phyloP scores from a whole-genome alignment of 2,797 vertebrate genomes.

The Oreochromis mossambicus region DNA sequence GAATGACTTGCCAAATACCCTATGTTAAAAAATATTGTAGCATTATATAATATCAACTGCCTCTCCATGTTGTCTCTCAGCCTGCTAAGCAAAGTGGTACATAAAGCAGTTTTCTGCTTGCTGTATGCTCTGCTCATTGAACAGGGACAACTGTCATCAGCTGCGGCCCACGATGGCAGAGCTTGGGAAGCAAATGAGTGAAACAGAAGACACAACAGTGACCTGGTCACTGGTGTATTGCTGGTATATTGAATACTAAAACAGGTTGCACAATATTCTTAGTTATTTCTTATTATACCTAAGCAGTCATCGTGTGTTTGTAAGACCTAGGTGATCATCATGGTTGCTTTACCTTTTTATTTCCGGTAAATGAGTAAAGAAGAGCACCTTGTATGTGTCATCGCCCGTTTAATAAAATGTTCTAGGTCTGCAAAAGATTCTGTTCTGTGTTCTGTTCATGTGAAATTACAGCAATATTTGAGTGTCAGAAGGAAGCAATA shows the following conservation, averaged over 20 bases:
- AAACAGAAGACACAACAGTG: neutral
- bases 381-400: neutral
- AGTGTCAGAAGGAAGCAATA: neutral
- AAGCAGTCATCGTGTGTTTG: neutral
- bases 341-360: neutral
- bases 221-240: neutral
- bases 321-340: neutral
- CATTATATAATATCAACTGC: neutral
- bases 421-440: neutral
- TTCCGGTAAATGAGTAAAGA: neutral
- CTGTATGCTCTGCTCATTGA: neutral
- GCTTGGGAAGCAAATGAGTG: neutral
- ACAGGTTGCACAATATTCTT: neutral
- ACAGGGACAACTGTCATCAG: neutral
- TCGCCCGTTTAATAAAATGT: neutral
- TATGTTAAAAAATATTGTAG: neutral
- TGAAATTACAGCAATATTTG: neutral
- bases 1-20: neutral
- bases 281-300: neutral
- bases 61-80: neutral
- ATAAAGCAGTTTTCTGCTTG: neutral
- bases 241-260: neutral
- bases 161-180: neutral
- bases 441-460: neutral
- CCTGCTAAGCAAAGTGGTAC: neutral